Base-by-base conservation (phyloP, 1,140 invertebrate species). In the Gryon sp. region DNA sequence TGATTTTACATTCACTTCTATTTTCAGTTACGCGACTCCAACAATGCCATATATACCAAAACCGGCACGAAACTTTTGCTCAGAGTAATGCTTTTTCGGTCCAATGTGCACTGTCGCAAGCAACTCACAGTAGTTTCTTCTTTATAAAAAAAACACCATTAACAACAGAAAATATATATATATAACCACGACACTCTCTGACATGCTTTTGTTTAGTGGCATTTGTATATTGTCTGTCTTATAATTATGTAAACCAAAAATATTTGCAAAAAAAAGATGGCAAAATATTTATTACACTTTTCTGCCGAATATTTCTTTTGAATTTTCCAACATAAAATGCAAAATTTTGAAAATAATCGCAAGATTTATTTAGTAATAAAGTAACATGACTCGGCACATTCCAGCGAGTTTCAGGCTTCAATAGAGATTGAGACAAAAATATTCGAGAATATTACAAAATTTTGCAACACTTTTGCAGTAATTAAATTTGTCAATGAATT, bases 141-240 rank as follows among this genome's bases (percentile, higher is more conserved):
- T 62, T 55, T 28, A 11, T n/a, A n/a, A n/a, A n/a, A n/a, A n/a
- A 28, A 52, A 45, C 76, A 63, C 70, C 69, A 79, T 62, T 83
- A 74, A 83, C 82, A 80, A 81, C 26, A 4, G 4, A 24, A 4
- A 2, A 7, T 28, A 7, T 28, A 28, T 3, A 28, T n/a, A 28
- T 28, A 28, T 28, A 75, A 83, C 50, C 63, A 82, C 73, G 72
- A 72, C 79, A 80, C 81, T 63, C 69, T 76, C 81, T 84, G 81
- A 86, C 83, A 83, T 84, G 86, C 85, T 87, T 88, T 87, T 74
- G 18, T 74, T 72, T 87, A 87, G 87, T 87, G 79, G 80, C 83
- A 85, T 87, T 85, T 86, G 81, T 81, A 79, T 76, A 77, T 85
- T 85, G 83, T 86, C 79, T 82, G 74, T 86, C 72, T 81, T 84